Base-by-base conservation (phyloP, 2,113 vertebrate species). In the Archilochus colubris region DNA sequence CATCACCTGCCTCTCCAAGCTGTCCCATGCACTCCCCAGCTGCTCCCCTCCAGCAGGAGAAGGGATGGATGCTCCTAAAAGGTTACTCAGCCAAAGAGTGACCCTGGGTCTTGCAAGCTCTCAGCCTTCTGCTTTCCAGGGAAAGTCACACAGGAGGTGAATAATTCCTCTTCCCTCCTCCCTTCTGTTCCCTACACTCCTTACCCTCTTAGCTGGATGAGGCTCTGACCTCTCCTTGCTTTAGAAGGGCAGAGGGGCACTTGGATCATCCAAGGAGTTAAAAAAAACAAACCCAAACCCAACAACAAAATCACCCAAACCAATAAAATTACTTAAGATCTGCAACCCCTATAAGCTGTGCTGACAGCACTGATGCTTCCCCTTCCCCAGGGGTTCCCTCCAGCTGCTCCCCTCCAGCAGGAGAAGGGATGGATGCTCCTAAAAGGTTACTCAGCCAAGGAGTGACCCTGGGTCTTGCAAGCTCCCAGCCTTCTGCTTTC, bases 21-120 rank as follows among this genome's bases (percentile, higher is more conserved):
- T 4, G 51, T 30, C 31, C 21, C 80, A 8, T 3, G 0, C 0
- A 3, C 36, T 9, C 61, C n/a, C 55, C 27, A 30, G 30, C 69
- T 0, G 1, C 43, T 51, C 28, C 0, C 2, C 6, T 12, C 6
- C 48, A 50, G 36, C 1, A 38, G 30, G 38, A 30, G 28, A 57
- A 68, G 55, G 61, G 62, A 30, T 40, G 67, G 85, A 38, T 31
- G 36, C 38, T 85, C 44, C 50, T 53, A 44, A 46, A 17, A 33
- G 23, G 66, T 23, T 51, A 12, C 43, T 16, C 48, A 18, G 54
- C 40, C 53, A 67, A 70, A 54, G 25, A 7, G 43, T 9, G 57
- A 10, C 40, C 63, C 43, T 13, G 14, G 3, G 9, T 58, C 70
- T n/a, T 4, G 0, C 14, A n/a, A 17, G 48, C 59, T 57, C 33